Evolutionary conservation across 2,888 invertebrate species (phyloP), one percentile per base, ranked within the genome.

Genomic region (Phortica magna): DNA sequence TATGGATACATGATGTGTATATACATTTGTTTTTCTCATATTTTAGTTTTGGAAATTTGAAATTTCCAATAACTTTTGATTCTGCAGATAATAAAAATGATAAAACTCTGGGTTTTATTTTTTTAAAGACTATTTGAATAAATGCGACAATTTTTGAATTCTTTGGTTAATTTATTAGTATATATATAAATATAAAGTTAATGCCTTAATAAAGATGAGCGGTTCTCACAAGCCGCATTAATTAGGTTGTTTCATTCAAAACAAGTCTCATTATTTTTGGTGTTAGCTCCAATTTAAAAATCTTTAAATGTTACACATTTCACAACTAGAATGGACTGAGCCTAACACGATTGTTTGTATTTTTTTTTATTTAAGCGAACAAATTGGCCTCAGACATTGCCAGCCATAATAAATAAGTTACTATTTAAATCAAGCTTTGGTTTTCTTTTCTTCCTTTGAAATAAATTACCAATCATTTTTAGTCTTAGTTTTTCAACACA

Each of bases 151-250:
- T 61, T 76, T 74, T 39, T 31, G 71, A 65, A 75, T 76, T 87
- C 84, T 87, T 87, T 83, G 84, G 85, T 86, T 86, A 85, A 84
- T 87, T 81, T 74, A 80, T 87, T 85, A 87, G 85, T 87, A 79
- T 73, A 76, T 6, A 79, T 75, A 77, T 73, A 76, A 48, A 79
- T 75, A 77, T 31, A 31, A 64, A 19, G 14, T 57, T 67, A 42
- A 55, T 9, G 19, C 70, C 39, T 53, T 42, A 71, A 42, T 14
- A 72, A 39, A 17, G 19, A 19, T 19, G 14, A 12, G 48, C 14
- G 9, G 9, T 48, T 43, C 43, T 43, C n/a, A n/a, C n/a, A n/a
- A n/a, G n/a, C n/a, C n/a, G n/a, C n/a, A n/a, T n/a, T n/a, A n/a
- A n/a, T n/a, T n/a, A n/a, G n/a, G n/a, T n/a, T n/a, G n/a, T n/a